Percentiles rank a stretch among this genome's conserved stretches.
These are phyloP conservation scores for Promerops cafer DNA, from an alignment of 2,113 vertebrate genomes.

Conservation along the genomic window DNA sequence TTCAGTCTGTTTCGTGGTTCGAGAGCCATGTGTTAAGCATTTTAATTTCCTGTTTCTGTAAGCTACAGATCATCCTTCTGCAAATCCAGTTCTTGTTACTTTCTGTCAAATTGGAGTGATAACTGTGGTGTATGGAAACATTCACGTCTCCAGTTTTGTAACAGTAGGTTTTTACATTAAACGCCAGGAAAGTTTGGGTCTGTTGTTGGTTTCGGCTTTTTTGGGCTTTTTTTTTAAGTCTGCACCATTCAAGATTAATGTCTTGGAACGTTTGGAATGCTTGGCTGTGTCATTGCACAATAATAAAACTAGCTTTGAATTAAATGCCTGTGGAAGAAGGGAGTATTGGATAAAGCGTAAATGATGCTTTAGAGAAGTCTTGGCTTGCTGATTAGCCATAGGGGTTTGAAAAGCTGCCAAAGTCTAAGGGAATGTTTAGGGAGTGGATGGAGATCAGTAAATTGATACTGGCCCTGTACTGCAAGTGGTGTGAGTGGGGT, in stretches of 20 bases:
- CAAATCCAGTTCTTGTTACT: background rate
- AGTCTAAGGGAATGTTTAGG: background rate
- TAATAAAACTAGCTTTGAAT: background rate
- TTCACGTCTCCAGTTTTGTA: background rate
- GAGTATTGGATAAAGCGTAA: background rate
- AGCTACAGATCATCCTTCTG: background rate
- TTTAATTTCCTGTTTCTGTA: slow-evolving; percentile 26
- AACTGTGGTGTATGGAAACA: background rate
- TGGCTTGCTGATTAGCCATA: background rate
- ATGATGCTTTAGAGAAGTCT: background rate
- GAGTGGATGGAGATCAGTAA: background rate
- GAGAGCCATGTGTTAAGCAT: background rate
- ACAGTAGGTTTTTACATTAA: background rate
- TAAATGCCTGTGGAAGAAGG: background rate
- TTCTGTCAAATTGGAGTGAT: background rate
- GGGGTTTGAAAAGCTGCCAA: background rate
- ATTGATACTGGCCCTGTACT: background rate
- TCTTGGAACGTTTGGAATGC: background rate
- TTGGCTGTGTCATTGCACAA: background rate
- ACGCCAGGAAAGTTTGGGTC: background rate
- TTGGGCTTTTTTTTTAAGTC: background rate
- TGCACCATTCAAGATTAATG: background rate
- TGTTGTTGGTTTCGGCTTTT: background rate
- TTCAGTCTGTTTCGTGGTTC: background rate
- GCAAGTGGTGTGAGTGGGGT: background rate